phyloP scores from a whole-genome alignment of 2,888 invertebrate species.

The Mechanitis messenoides region DNA sequence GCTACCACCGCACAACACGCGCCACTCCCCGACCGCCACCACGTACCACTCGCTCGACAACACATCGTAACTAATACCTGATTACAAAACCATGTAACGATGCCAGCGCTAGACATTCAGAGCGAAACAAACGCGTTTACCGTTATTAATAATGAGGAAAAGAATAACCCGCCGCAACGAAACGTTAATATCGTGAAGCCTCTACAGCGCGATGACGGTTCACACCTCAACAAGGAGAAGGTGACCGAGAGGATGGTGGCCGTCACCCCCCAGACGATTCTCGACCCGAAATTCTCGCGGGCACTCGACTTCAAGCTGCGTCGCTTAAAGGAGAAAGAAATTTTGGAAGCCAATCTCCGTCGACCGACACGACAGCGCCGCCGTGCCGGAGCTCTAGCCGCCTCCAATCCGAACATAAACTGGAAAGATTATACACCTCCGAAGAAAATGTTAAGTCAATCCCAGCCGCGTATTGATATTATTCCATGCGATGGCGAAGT shows the following conservation, averaged over 20 bases:
- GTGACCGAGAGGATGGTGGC: conserved; percentile 26
- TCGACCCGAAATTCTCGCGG: conserved; percentile 79
- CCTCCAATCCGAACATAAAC: conserved; percentile 79
- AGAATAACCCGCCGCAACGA: conserved; percentile 29
- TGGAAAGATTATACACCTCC: conserved; percentile 28
- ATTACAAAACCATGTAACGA: conserved; percentile 33
- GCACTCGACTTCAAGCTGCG: conserved; percentile 83
- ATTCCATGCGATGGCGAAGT: conserved; percentile 37
- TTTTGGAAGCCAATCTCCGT: conserved; percentile 52
- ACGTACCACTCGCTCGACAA: conserved; percentile 14
- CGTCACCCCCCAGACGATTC: conserved; percentile 42
- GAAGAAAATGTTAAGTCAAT: conserved; percentile 41
- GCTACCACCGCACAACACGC: conserved; percentile 13
- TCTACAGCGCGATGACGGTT: conserved; percentile 42
- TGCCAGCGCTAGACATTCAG: conserved; percentile 49
- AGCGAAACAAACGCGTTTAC: conserved; percentile 51
- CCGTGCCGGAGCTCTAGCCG: conserved; percentile 47
- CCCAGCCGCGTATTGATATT: conserved; percentile 51
- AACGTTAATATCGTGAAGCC: conserved; percentile 58
- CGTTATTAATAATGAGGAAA: conserved; percentile 41
- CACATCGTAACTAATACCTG: conserved; percentile 13
- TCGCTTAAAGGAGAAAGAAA: conserved; percentile 80
- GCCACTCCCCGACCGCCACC: conserved; percentile 22
- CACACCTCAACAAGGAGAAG: conserved; percentile 22
- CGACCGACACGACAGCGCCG: conserved; percentile 46